phyloP scores from a whole-genome alignment of 1,140 invertebrate species.

The Protaetia brevitarsis region DNA sequence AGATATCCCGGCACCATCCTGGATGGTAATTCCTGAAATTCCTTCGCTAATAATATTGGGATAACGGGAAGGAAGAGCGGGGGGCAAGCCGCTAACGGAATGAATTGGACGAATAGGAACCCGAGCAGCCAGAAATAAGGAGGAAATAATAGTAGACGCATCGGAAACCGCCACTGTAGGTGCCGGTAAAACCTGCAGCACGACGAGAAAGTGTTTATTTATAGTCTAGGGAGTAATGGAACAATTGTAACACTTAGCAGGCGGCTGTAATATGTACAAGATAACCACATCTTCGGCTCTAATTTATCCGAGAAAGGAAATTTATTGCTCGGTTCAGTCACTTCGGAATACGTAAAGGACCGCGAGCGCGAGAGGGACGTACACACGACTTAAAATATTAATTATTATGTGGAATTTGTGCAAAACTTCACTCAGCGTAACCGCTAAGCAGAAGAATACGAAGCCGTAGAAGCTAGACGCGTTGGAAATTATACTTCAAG shows the following conservation, averaged over 20 bases:
- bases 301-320: slow-evolving; percentile 32
- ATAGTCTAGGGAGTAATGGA: slow-evolving; percentile 30
- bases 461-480: background rate
- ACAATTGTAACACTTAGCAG: slow-evolving; percentile 33
- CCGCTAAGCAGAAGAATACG: background rate
- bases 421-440: slow-evolving; percentile 17
- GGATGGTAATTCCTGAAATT: slow-evolving; percentile 17
- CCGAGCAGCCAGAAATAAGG: background rate
- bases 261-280: slow-evolving; percentile 28
- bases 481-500: slow-evolving; percentile 15
- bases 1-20: background rate
- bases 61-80: background rate
- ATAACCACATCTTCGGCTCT: slow-evolving; percentile 31
- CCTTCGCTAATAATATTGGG: slow-evolving; percentile 2
- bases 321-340: slow-evolving; percentile 30
- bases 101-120: slow-evolving; percentile 7
- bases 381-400: slow-evolving; percentile 31
- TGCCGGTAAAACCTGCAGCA: background rate
- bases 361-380: background rate
- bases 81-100: slow-evolving; percentile 3
- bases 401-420: slow-evolving; percentile 30
- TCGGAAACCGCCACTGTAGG: background rate
- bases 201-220: slow-evolving; percentile 31
- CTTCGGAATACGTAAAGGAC: slow-evolving; percentile 24
- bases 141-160: background rate